Percentiles rank a stretch among this genome's conserved stretches.
Conservation (phyloP, 2,888 invertebrate species). For the Habroteleia sp. region DNA sequence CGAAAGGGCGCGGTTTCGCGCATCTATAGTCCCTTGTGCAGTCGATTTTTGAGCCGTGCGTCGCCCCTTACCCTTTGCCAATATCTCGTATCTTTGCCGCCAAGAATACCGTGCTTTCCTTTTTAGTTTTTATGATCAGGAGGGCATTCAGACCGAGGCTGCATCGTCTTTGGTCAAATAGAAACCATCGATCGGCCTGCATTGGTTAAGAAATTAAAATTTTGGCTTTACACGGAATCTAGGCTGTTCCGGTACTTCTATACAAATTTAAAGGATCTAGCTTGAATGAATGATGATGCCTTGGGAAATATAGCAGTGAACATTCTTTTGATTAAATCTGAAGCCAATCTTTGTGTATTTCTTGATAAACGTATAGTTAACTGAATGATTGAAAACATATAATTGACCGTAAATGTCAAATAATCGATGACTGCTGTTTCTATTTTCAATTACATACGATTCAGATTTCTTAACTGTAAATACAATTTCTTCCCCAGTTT, state of each 20-base stretch:
- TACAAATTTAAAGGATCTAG: neutral
- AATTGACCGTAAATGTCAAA: too few species aligned
- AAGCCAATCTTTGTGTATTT: too few species aligned
- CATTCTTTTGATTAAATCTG: too few species aligned
- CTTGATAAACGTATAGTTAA: too few species aligned
- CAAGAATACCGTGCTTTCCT: slow-evolving; percentile 39
- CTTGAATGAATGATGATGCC: neutral
- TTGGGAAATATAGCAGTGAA: too few species aligned
- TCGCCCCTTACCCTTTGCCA: slow-evolving; percentile 49
- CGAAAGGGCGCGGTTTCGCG: slow-evolving; percentile 68
- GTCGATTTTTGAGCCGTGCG: slow-evolving; percentile 63
- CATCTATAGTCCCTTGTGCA: slow-evolving; percentile 60
- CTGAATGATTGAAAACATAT: too few species aligned
- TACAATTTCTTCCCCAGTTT: too few species aligned
- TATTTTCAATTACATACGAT: too few species aligned
- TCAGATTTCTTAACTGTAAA: too few species aligned
- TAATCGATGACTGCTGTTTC: too few species aligned
- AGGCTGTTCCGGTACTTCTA: neutral
- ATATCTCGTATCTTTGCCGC: slow-evolving; percentile 44
- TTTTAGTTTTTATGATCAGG: slow-evolving; percentile 24
- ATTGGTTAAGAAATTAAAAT: slow-evolving; percentile 43
- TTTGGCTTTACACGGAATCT: neutral
- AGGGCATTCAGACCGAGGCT: slow-evolving; percentile 28
- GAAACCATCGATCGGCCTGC: slow-evolving; percentile 33
- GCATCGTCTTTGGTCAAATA: slow-evolving; percentile 41